Percentiles rank a stretch among this genome's conserved stretches.
Evolutionary conservation across 2,888 invertebrate genomes (phyloP).

Genomic region (Torymus texanus): DNA sequence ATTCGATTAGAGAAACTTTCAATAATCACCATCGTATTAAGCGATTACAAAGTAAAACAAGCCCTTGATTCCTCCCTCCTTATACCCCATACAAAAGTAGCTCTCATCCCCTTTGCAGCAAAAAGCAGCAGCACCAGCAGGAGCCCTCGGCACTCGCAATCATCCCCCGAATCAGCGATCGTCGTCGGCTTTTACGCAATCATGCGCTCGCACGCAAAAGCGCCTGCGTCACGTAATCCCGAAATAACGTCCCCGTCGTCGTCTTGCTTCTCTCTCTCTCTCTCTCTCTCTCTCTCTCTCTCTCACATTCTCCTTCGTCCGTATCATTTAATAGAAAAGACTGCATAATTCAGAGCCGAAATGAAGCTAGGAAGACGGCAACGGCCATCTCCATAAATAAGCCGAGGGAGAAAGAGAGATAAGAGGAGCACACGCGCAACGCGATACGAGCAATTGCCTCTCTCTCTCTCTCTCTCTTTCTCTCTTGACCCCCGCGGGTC

Average conservation of each 20-base stretch:
- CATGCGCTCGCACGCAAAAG: too few relatives aligned
- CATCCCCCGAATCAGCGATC: too few relatives aligned
- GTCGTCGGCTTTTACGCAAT: too few relatives aligned
- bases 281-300: conserved; percentile 17
- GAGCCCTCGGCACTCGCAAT: too few relatives aligned
- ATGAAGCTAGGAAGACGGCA: conserved; percentile 20
- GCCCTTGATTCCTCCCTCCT: too few relatives aligned
- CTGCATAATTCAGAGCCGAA: conserved; percentile 28
- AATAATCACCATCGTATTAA: too few relatives aligned
- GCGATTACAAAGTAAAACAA: too few relatives aligned
- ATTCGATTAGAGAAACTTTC: too few relatives aligned
- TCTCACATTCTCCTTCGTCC: conserved; percentile 1
- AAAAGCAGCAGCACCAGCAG: too few relatives aligned
- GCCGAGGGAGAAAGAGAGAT: not conserved
- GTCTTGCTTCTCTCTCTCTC: conserved; percentile 9
- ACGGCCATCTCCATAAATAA: conserved; percentile 31
- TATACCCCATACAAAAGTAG: too few relatives aligned
- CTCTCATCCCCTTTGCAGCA: too few relatives aligned
- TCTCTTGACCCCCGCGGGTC: conserved; percentile 12
- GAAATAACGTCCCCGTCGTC: not conserved
- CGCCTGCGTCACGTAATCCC: too few relatives aligned
- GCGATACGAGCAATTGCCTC: conserved; percentile 43
- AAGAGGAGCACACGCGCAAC: not conserved
- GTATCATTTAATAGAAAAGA: conserved; percentile 28
- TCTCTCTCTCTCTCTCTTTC: conserved; percentile 7